Base-by-base conservation (phyloP, 2,888 invertebrate genomes). In the Teleiodes luculella region DNA sequence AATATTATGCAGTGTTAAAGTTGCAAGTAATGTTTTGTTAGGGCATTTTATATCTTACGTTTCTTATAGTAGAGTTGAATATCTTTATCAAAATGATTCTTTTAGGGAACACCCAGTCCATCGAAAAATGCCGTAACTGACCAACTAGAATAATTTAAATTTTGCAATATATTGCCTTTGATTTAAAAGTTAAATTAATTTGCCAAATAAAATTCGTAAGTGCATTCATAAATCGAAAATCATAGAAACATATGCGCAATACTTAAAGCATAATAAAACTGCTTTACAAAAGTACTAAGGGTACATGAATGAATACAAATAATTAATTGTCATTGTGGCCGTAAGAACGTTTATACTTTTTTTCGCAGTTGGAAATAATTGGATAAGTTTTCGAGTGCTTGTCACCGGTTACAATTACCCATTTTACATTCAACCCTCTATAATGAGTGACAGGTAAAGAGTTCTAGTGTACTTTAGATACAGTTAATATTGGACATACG, bases 261-360 rank as follows among this genome's bases (percentile, higher is more conserved):
- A 76, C 76, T 78, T 71, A 70, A 67, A 64, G 60, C 65, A 68
- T 71, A 72, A 72, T 72, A 68, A 72, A 74, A 77, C 66, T 65
- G 62, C 70, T 73, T 72, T 64, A 62, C 59, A 65, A 63, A 63
- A 55, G 60, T 60, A 62, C 54, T 57, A 54, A 64, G 62, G 66
- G 62, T 55, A 55, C 55, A 58, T 57, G 62, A 66, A 70, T 67
- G 67, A 68, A 67, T 68, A 64, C 65, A 69, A 72, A 72, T 70
- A 74, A 78, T 78, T 77, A 70, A 73, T 67, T 76, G 75, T 76
- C 68, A 74, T 72, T 80, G 74, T 73, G 78, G 74, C 69, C 62
- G 57, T 57, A 59, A 57, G 62, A 57, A 60, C 58, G 24, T 55
- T 61, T 64, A 55, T 60, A 28, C 56, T 54, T 57, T 56, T 65